Evolutionary conservation across 1,140 invertebrate genomes (phyloP), one percentile per base, ranked within the genome.

Genomic region (Drosophila yakuba): DNA sequence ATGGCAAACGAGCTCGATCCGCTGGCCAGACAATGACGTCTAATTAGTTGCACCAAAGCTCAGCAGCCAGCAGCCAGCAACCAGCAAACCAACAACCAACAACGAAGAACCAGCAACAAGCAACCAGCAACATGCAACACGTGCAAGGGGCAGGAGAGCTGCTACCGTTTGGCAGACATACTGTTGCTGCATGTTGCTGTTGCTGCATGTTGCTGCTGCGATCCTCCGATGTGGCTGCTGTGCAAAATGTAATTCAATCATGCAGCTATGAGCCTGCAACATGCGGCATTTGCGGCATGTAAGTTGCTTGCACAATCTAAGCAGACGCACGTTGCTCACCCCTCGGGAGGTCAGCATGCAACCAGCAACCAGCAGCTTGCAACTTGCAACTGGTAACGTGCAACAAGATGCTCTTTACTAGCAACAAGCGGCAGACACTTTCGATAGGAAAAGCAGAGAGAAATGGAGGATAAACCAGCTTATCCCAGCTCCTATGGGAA

Each of bases 161-260:
- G 69, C 82, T 88, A 88, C 80, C 58, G 84, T 88, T 78, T 66
- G 63, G 43, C 82, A 78, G 69, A 56, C 75, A 66, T 57, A 38
- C 59, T 86, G 63, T 79, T 74, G 78, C 55, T 74, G 58, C 56
- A 50, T 86, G 63, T 79, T 74, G 78, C 55, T 74, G 58, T 59
- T 67, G 78, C 59, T 71, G 59, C 58, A 76, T 57, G 58, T 67
- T 64, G 73, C 48, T 63, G 59, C 36, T 52, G 61, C 60, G 76
- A 64, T 50, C 63, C 57, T 67, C 58, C 44, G 39, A 68, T 74
- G 64, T 54, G 51, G 63, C 36, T 57, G 74, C 67, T 74, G 63
- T 79, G 80, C 73, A 89, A 89, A 89, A 89, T 89, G 84, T 89
- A 89, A 89, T 89, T 89, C 84, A 89, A 89, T 89, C 84, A 89